These are phyloP conservation scores for Parnassius glacialis DNA, from an alignment of 2,888 invertebrate species.

Conservation along the genomic window DNA sequence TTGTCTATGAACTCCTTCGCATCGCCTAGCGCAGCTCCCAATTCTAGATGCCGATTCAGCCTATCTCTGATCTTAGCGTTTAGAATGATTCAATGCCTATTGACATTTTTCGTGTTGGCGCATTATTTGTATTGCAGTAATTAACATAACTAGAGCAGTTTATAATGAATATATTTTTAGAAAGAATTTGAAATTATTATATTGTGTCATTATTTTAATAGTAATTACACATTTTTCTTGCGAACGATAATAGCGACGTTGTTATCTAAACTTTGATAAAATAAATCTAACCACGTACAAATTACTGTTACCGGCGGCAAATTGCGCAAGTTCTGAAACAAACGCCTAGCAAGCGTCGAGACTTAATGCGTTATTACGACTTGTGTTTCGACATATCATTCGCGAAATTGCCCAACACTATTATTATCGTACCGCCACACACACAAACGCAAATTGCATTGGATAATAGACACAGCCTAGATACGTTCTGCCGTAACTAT, in stretches of 20 bases:
- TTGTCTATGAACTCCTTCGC: no score
- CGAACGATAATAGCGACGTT: not conserved
- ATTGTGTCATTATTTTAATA: not conserved
- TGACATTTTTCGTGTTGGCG: no score
- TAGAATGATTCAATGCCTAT: no score
- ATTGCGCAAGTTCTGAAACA: slow-evolving; percentile 27
- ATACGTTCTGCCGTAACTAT: slow-evolving; percentile 32
- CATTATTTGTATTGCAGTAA: no score
- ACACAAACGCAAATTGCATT: slow-evolving; percentile 55
- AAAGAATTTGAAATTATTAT: no score
- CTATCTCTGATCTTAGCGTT: no score
- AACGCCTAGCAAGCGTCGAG: slow-evolving; percentile 19
- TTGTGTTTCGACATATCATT: slow-evolving; percentile 57
- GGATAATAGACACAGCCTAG: slow-evolving; percentile 51
- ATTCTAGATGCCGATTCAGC: no score
- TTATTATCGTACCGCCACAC: slow-evolving; percentile 56
- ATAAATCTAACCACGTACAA: slow-evolving; percentile 21
- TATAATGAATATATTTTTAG: no score
- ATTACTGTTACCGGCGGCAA: slow-evolving; percentile 32
- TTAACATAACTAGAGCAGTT: no score
- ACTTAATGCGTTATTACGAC: slow-evolving; percentile 42
- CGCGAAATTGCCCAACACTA: slow-evolving; percentile 68
- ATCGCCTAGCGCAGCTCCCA: no score
- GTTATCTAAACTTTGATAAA: slow-evolving; percentile 4
- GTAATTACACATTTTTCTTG: not conserved